phyloP scores from a whole-genome alignment of 2,113 vertebrate species.

The Siniperca chuatsi region DNA sequence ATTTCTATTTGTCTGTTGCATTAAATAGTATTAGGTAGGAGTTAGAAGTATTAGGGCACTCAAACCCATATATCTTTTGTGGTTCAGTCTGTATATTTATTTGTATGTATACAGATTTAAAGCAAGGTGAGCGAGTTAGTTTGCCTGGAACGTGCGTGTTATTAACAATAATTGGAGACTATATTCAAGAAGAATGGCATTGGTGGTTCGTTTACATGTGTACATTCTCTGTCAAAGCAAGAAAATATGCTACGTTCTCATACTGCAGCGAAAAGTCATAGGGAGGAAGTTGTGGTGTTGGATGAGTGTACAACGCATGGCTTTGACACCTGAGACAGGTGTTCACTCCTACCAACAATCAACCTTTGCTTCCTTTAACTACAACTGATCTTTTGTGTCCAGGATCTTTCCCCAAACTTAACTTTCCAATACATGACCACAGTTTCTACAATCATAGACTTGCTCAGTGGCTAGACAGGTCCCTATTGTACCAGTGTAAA shows the following conservation, averaged over 20 bases:
- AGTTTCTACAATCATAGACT: neutral
- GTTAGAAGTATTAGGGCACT: neutral
- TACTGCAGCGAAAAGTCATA: neutral
- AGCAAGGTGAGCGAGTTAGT: neutral
- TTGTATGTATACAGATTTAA: neutral
- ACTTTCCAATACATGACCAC: neutral
- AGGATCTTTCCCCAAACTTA: neutral
- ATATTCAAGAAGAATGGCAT: neutral
- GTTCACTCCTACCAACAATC: neutral
- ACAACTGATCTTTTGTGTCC: neutral
- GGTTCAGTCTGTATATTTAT: neutral
- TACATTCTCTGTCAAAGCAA: neutral
- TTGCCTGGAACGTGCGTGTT: neutral
- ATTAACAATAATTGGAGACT: neutral
- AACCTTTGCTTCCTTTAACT: neutral
- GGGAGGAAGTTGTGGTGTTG: neutral
- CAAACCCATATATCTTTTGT: neutral
- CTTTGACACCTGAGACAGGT: neutral
- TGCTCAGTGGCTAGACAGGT: neutral
- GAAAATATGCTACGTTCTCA: neutral
- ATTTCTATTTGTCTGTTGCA: neutral
- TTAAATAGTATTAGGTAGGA: too few species aligned
- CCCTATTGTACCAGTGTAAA: neutral
- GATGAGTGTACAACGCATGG: neutral
- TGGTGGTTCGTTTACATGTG: neutral